Evolutionary conservation across 2,797 vertebrate genomes (phyloP).

Genomic region (Neomorphus geoffroyi): DNA sequence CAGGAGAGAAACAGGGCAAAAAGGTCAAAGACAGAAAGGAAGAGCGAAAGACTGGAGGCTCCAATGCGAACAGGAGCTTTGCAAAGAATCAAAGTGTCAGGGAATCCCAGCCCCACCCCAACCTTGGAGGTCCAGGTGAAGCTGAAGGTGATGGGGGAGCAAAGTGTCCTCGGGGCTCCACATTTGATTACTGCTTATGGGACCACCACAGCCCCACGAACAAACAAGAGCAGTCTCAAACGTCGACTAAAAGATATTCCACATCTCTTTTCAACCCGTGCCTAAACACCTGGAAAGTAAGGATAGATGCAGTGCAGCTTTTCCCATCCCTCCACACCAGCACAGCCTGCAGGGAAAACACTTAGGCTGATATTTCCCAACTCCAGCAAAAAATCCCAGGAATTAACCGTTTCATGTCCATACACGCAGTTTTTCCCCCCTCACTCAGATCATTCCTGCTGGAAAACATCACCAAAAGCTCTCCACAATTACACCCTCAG

Average conservation of each 20-base stretch:
- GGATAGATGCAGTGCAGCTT: neutral
- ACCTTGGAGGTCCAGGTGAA: neutral
- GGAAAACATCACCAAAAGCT: neutral
- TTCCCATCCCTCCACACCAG: neutral
- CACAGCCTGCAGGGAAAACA: neutral
- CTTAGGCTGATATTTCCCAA: neutral
- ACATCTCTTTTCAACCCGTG: neutral
- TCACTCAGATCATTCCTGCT: neutral
- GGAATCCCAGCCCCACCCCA: neutral
- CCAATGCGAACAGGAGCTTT: neutral
- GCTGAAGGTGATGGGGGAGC: neutral
- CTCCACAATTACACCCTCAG: accelerated
- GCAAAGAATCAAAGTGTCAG: neutral
- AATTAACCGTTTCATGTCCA: neutral
- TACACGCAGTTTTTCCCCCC: accelerated
- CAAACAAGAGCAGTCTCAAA: neutral
- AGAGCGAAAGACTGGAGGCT: neutral
- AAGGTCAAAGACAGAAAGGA: neutral
- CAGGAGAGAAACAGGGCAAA: neutral
- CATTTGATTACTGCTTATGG: neutral
- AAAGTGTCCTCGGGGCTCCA: neutral
- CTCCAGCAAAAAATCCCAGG: neutral
- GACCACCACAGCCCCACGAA: neutral
- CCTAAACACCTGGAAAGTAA: neutral
- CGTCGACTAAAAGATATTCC: neutral